Evolutionary conservation across 2,888 invertebrate species (phyloP), one percentile per base, ranked within the genome.

Genomic region (Choreutis nemorana): DNA sequence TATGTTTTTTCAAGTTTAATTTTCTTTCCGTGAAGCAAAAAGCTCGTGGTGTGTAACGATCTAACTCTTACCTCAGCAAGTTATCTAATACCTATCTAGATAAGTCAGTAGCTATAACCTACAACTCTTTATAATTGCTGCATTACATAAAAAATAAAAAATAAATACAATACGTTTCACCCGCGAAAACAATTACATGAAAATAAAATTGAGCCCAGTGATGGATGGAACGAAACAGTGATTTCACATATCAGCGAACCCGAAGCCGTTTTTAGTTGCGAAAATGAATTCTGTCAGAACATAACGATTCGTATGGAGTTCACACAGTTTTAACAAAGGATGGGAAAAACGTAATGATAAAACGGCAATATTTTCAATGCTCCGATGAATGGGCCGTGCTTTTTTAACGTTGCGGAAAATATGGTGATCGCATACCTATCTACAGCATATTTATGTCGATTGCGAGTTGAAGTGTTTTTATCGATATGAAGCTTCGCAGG

Each of bases 301-400:
- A 45, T 53, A 55, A 45, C 9, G 11, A 43, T 44, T 51, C 56
- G 46, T 50, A n/a, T n/a, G n/a, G n/a, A n/a, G 51, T 51, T 50
- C 50, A 50, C 50, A 41, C 40, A 36, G 52, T 52, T 55, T 8
- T 11, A 28, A 23, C 21, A 24, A 52, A 51, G 51, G 53, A 48
- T 54, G 54, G 44, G 50, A 55, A 59, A 61, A 58, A 57, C 57
- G 62, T 55, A 66, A 14, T 67, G 62, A 71, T 65, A 68, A 68
- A 68, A 59, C 57, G 51, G 49, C 61, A 66, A 71, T 73, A 72
- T 71, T 68, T 67, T 63, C 66, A 70, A 65, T 70, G 68, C 60
- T 51, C 48, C 63, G 62, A 55, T 65, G 70, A 68, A 63, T 64
- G 65, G 52, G 44, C 44, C 49, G 47, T 43, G 49, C 67, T 68